A percentile compares a stretch with the other conserved stretches of the same genome.
These are phyloP conservation scores for Drosophila niveifrons DNA, from an alignment of 2,888 invertebrate species.

Conservation along the genomic window DNA sequence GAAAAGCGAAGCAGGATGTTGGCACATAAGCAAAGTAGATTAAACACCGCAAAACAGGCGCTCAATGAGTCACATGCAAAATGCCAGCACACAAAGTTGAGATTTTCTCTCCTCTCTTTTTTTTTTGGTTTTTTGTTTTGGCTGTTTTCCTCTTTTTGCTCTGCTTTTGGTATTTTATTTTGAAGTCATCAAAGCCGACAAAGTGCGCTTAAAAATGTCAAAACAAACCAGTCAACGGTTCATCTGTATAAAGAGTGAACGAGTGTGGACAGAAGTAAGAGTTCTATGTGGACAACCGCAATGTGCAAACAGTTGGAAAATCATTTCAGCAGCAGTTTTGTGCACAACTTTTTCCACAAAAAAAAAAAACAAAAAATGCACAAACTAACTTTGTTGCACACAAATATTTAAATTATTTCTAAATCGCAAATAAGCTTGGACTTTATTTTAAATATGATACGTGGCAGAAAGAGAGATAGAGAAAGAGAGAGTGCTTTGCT, in stretches of 20 bases:
- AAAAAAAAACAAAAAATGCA: background rate
- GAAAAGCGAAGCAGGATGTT: slow-evolving; percentile 50
- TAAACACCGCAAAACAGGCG: slow-evolving; percentile 82
- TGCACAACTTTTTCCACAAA: slow-evolving; percentile 17
- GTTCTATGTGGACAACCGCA: slow-evolving; percentile 38
- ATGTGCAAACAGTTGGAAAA: slow-evolving; percentile 35
- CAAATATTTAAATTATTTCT: slow-evolving; percentile 43
- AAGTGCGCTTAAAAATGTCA: slow-evolving; percentile 77
- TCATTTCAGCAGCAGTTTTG: slow-evolving; percentile 29
- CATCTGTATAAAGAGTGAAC: slow-evolving; percentile 35
- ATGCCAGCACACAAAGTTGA: slow-evolving; percentile 58
- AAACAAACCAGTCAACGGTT: slow-evolving; percentile 55
- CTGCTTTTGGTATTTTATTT: slow-evolving; percentile 24
- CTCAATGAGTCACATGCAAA: slow-evolving; percentile 77
- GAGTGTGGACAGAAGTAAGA: background rate
- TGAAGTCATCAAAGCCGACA: slow-evolving; percentile 69
- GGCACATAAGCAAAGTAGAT: slow-evolving; percentile 79
- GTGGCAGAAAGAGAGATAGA: background rate
- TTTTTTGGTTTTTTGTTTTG: slow-evolving; percentile 9
- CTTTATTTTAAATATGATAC: slow-evolving; percentile 14
- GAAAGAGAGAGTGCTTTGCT: background rate
- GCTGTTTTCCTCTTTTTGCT: slow-evolving; percentile 3
- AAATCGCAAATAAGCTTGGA: slow-evolving; percentile 51
- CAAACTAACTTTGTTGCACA: slow-evolving; percentile 32
- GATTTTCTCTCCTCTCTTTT: slow-evolving; percentile 34